A percentile compares a stretch with the other conserved stretches of the same genome.
These are phyloP conservation scores for Centropus unirufus DNA, from an alignment of 2,113 vertebrate species.

Conservation along the genomic window DNA sequence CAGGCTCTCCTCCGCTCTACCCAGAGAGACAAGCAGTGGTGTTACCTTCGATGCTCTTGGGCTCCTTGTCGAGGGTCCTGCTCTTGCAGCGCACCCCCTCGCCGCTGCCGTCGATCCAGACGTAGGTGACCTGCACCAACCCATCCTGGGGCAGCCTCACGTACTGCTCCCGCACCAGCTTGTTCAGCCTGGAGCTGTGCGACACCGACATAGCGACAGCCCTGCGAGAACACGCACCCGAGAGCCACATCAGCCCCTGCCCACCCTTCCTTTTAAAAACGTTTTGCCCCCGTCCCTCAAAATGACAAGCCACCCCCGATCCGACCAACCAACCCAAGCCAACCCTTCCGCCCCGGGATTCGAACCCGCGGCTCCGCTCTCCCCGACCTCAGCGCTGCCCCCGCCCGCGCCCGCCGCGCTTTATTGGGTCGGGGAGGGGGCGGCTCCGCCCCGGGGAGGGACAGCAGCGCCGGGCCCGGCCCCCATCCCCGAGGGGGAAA, in stretches of 20 bases:
- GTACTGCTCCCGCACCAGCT: constrained; percentile 80
- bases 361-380: background rate
- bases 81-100: constrained; percentile 80
- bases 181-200: constrained; percentile 80
- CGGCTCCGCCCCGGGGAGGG: background rate
- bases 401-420: background rate
- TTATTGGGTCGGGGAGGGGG: background rate
- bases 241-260: background rate
- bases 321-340: too few species aligned
- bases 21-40: fast-evolving
- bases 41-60: constrained; percentile 73
- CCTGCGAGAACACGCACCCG: background rate
- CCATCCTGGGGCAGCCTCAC: constrained; percentile 76
- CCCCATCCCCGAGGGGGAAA: background rate
- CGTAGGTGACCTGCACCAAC: constrained; percentile 80
- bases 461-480: background rate
- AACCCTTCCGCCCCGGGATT: background rate
- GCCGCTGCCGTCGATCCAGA: constrained; percentile 85
- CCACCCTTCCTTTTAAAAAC: fast-evolving
- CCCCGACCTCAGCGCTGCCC: background rate
- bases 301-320: fast-evolving
- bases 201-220: constrained; percentile 73
- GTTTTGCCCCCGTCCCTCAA: too few species aligned
- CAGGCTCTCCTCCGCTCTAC: fast-evolving
- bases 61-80: constrained; percentile 80